Evolutionary conservation across 2,113 vertebrate genomes (phyloP).

Genomic region (Rhinolophus sinicus): DNA sequence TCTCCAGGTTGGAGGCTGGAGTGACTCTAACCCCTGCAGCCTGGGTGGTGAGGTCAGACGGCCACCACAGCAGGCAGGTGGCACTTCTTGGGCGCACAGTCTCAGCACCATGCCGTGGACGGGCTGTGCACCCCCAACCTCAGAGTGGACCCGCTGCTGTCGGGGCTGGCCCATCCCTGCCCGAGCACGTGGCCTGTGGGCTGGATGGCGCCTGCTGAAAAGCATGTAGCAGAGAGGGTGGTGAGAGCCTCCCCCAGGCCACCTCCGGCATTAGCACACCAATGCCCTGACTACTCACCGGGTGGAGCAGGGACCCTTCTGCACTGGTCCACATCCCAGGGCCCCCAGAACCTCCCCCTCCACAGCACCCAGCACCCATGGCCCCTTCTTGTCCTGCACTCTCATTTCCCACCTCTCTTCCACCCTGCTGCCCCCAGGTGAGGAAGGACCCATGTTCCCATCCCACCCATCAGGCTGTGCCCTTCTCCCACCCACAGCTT

Average conservation of each 20-base stretch:
- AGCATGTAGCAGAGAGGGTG: not conserved
- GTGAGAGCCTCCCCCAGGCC: rapidly evolving
- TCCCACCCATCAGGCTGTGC: rapidly evolving
- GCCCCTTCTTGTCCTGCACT: rapidly evolving
- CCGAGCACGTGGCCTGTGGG: not conserved
- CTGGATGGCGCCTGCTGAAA: too few relatives aligned
- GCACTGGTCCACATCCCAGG: not conserved
- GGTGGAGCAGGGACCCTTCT: not conserved
- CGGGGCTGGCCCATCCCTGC: not conserved
- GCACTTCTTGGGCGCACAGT: not conserved
- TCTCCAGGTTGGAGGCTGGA: not conserved
- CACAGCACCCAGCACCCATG: not conserved
- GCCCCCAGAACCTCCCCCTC: not conserved
- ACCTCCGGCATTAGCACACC: rapidly evolving
- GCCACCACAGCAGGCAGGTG: not conserved
- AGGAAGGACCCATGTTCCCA: too few relatives aligned
- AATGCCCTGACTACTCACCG: not conserved
- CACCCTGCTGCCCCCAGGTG: too few relatives aligned
- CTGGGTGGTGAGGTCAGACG: not conserved
- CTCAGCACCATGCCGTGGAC: not conserved
- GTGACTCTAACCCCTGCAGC: not conserved
- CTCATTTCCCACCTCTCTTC: not conserved
- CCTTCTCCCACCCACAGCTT: not conserved
- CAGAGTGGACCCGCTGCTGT: not conserved
- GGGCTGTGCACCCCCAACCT: not conserved